Evolutionary conservation across 2,888 invertebrate species (phyloP).

Genomic region (Axea sp.): DNA sequence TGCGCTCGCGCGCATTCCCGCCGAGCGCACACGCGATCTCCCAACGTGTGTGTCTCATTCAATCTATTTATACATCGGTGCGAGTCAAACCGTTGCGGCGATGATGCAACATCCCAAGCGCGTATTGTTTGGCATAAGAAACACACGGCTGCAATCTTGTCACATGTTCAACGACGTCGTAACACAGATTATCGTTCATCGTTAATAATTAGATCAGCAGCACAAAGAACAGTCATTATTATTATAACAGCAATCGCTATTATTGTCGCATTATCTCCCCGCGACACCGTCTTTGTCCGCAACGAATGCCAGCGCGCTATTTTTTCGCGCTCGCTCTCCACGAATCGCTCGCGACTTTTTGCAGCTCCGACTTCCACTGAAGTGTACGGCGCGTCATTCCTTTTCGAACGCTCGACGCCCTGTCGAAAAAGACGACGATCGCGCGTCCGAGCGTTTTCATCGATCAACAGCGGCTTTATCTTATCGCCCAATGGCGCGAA

Average conservation of each 20-base stretch:
- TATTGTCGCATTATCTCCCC: conserved; percentile 39
- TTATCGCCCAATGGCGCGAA: too few relatives aligned
- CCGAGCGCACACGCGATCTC: conserved; percentile 40
- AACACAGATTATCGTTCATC: conserved; percentile 57
- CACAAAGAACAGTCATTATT: conserved; percentile 39
- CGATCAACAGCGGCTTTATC: too few relatives aligned
- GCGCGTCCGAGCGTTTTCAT: too few relatives aligned
- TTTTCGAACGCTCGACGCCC: too few relatives aligned
- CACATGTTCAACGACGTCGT: conserved; percentile 46
- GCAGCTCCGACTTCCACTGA: too few relatives aligned
- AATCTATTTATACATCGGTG: conserved; percentile 48
- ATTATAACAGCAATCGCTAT: conserved; percentile 39
- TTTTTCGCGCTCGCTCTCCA: conserved; percentile 1
- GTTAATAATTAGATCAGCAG: conserved; percentile 58
- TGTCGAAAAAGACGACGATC: too few relatives aligned
- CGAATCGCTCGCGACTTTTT: too few relatives aligned
- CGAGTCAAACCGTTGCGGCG: conserved; percentile 45
- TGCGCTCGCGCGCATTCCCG: conserved; percentile 10
- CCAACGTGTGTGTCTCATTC: conserved; percentile 44
- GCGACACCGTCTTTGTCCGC: conserved; percentile 7
- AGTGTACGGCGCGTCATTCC: too few relatives aligned
- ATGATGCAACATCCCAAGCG: conserved; percentile 56
- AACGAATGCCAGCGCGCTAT: conserved; percentile 5
- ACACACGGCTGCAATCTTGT: conserved; percentile 56
- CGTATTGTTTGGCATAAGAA: conserved; percentile 61